Evolutionary conservation across 2,888 invertebrate species (phyloP).

Genomic region (Elgonia sp.): DNA sequence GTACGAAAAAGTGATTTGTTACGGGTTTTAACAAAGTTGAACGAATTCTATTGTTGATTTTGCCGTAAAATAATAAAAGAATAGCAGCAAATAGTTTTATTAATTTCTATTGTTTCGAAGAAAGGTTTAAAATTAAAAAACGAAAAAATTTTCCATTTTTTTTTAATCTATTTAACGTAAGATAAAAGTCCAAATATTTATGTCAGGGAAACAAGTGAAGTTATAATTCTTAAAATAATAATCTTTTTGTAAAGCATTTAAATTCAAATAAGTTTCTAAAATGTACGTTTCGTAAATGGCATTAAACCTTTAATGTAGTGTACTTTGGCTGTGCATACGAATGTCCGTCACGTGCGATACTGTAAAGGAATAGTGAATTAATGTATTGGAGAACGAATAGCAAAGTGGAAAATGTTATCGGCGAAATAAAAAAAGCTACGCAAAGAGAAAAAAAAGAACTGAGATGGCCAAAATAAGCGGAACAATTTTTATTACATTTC

Average conservation of each 20-base stretch:
- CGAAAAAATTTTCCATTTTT: not conserved
- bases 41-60: not conserved
- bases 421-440: constrained; percentile 37
- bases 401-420: constrained; percentile 58
- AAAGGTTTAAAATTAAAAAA: not conserved
- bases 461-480: constrained; percentile 49
- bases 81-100: no score
- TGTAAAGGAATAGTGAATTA: constrained; percentile 65
- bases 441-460: constrained; percentile 21
- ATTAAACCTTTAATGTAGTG: constrained; percentile 66
- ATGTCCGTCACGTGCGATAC: constrained; percentile 68
- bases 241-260: constrained; percentile 44
- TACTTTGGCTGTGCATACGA: constrained; percentile 61
- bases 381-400: constrained; percentile 49
- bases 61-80: no score
- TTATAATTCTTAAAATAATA: constrained; percentile 32
- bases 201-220: constrained; percentile 5
- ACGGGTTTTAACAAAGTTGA: constrained; percentile 7
- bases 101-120: no score
- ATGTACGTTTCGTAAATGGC: constrained; percentile 64
- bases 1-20: constrained; percentile 15
- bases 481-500: constrained; percentile 62
- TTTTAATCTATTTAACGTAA: not conserved
- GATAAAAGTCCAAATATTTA: not conserved
- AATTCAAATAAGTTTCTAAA: constrained; percentile 64